Evolutionary conservation across 2,113 vertebrate genomes (phyloP).

Genomic region (Atherinomorus stipes): DNA sequence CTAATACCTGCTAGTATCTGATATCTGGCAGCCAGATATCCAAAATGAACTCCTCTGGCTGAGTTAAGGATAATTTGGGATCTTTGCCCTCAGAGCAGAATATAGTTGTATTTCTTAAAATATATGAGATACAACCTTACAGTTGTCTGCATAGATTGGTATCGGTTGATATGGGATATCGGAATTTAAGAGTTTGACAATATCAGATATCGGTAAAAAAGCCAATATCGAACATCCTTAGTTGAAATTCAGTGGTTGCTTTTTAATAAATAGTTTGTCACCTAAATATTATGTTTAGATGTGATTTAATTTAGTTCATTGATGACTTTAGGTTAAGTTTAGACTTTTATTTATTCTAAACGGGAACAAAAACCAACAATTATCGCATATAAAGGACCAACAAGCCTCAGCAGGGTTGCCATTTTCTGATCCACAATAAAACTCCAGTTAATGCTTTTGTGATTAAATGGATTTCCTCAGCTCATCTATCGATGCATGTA

Average conservation of each 20-base stretch:
- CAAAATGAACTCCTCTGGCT: too few species aligned
- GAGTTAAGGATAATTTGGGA: too few species aligned
- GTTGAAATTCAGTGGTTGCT: conserved; percentile 1
- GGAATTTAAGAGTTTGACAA: too few species aligned
- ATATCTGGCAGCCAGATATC: too few species aligned
- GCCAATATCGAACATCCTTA: too few species aligned
- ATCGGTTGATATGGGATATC: too few species aligned
- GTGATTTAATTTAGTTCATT: conserved; percentile 48
- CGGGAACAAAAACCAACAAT: conserved; percentile 36
- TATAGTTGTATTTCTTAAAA: too few species aligned
- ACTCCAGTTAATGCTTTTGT: conserved; percentile 7
- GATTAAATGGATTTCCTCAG: conserved; percentile 2
- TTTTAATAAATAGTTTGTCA: conserved; percentile 10
- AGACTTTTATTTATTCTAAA: conserved; percentile 46
- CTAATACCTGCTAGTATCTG: too few species aligned
- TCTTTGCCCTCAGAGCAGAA: too few species aligned
- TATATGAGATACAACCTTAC: too few species aligned
- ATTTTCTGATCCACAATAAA: conserved; percentile 34
- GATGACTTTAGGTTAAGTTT: conserved; percentile 54
- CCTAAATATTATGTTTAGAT: conserved; percentile 18
- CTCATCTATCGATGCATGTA: conserved; percentile 38
- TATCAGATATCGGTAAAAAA: too few species aligned
- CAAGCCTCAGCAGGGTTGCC: conserved; percentile 22
- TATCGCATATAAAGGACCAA: conserved; percentile 53
- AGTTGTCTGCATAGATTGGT: too few species aligned